Base-by-base conservation (phyloP, 2,113 vertebrate species). In the Psilopogon haemacephalus region DNA sequence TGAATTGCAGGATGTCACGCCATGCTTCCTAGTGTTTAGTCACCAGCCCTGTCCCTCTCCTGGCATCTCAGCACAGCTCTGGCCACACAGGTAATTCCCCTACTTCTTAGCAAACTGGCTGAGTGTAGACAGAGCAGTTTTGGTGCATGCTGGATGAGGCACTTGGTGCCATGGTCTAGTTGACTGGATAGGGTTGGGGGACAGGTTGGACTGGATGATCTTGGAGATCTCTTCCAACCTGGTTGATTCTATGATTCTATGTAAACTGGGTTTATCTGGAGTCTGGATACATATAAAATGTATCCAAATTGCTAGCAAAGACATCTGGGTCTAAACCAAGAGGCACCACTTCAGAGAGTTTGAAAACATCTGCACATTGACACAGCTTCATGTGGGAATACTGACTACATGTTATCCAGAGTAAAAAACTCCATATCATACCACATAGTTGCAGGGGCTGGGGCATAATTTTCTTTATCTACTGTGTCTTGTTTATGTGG, bases 211-310 rank as follows among this genome's bases (percentile, higher is more conserved):
- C n/a, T n/a, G n/a, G n/a, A n/a, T n/a, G n/a, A n/a, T n/a, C n/a
- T n/a, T n/a, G n/a, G n/a, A n/a, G n/a, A n/a, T n/a, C n/a, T n/a
- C n/a, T n/a, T n/a, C n/a, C n/a, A n/a, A n/a, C n/a, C n/a, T n/a
- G n/a, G n/a, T n/a, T n/a, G n/a, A n/a, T n/a, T n/a, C n/a, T n/a
- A n/a, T n/a, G n/a, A n/a, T n/a, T n/a, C n/a, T n/a, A n/a, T n/a
- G 0, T 28, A 52, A 73, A 46, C 17, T 3, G 13, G 54, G 73
- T 37, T 50, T 1, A 0, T 33, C 23, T 13, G 27, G 44, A 54
- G 35, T 15, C 14, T 32, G 67, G 24, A 23, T 19, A 70, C 0
- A 1, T 16, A 30, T 1, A 17, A 81, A 86, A 63, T 0, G 1
- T 33, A 60, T 28, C 12, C 44, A 28, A 77, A 40, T 1, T 2